A percentile compares a stretch with the other conserved stretches of the same genome.
phyloP scores from a whole-genome alignment of 2,888 invertebrate genomes.

The Drosophila infuscata region DNA sequence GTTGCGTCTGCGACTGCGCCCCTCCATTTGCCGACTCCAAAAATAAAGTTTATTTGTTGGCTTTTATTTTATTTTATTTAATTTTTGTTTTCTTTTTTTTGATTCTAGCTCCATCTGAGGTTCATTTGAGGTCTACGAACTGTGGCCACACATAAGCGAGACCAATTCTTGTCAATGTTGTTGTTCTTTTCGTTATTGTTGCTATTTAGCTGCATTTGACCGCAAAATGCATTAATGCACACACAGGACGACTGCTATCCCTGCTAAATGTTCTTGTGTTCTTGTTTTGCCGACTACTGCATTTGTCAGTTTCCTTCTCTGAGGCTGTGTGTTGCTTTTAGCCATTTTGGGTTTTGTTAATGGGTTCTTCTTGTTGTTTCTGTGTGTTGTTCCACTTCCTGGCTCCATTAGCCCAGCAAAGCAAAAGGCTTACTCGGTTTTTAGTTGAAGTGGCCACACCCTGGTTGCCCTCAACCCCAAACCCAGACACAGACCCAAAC shows the following conservation, averaged over 20 bases:
- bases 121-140: constrained; percentile 73
- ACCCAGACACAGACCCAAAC: neutral
- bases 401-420: constrained; percentile 65
- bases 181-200: constrained; percentile 4
- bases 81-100: constrained; percentile 5
- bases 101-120: constrained; percentile 12
- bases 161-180: constrained; percentile 17
- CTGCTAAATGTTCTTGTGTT: constrained; percentile 20
- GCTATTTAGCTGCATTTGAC: constrained; percentile 52
- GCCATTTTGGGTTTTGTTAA: constrained; percentile 64
- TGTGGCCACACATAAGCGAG: constrained; percentile 37
- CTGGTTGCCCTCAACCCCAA: constrained; percentile 25
- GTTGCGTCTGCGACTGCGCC: constrained; percentile 22
- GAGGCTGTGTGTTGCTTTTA: constrained; percentile 40
- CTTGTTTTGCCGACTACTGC: neutral
- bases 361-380: constrained; percentile 50
- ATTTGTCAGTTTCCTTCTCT: constrained; percentile 6
- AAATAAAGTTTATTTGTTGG: constrained; percentile 47
- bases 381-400: constrained; percentile 55
- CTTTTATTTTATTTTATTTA: constrained; percentile 6
- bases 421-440: constrained; percentile 69
- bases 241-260: constrained; percentile 36
- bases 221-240: constrained; percentile 68
- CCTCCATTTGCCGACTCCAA: constrained; percentile 32
- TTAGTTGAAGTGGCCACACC: constrained; percentile 74